phyloP scores from a whole-genome alignment of 1,140 invertebrate species.

The Potamilus streckersoni region DNA sequence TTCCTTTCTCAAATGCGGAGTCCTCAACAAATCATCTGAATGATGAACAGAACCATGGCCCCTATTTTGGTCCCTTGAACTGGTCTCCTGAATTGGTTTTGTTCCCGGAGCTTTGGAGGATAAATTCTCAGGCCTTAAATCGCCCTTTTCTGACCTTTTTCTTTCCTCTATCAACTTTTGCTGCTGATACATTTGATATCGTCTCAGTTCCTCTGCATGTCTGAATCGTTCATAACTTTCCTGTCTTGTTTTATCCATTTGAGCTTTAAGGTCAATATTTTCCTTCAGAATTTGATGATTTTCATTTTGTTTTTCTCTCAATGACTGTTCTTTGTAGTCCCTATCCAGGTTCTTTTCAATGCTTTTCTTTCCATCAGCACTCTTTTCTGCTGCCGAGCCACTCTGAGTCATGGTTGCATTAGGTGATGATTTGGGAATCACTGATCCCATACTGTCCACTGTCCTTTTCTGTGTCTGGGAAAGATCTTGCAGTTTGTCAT shows the following conservation, averaged over 20 bases:
- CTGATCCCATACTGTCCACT: too few species aligned
- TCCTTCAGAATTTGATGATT: constrained; percentile 69
- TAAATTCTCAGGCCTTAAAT: constrained; percentile 22
- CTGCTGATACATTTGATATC: constrained; percentile 34
- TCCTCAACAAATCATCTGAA: constrained; percentile 6
- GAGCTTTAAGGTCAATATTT: constrained; percentile 67
- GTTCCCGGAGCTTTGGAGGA: constrained; percentile 23
- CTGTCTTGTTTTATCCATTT: constrained; percentile 61
- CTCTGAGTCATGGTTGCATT: not conserved
- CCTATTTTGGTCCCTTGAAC: constrained; percentile 13
- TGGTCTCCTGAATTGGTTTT: constrained; percentile 24
- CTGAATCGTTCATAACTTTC: constrained; percentile 26
- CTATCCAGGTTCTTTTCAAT: constrained; percentile 8
- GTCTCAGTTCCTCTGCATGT: constrained; percentile 18
- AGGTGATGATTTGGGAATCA: too few species aligned
- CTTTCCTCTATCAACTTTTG: constrained; percentile 31
- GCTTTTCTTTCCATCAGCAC: constrained; percentile 4
- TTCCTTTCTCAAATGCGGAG: constrained; percentile 5
- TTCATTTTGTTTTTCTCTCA: constrained; percentile 66
- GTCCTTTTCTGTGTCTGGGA: too few species aligned
- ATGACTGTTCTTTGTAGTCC: constrained; percentile 37
- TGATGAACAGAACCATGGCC: constrained; percentile 10
- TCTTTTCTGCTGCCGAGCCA: constrained; percentile 5
- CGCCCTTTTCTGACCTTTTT: constrained; percentile 26
- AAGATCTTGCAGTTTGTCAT: too few species aligned